Base-by-base conservation (phyloP, 2,888 invertebrate genomes). In the Girardia tigrina region DNA sequence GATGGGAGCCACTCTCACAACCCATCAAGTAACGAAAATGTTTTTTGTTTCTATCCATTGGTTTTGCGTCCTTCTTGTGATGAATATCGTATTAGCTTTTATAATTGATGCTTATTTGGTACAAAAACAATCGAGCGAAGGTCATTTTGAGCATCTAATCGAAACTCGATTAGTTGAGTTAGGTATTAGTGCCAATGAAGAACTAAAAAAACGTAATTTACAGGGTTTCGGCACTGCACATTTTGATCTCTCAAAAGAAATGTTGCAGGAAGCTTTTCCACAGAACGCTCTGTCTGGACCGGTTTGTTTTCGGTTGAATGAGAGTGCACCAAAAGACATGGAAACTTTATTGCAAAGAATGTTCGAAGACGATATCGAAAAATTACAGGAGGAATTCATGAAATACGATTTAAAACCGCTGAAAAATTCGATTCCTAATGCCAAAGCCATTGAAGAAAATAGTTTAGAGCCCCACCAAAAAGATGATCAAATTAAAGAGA, bases 71-170 rank as follows among this genome's bases (percentile, higher is more conserved):
- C 6, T 56, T n/a, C n/a, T 56, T 6, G 56, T 71, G 14, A 71
- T 71, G 71, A 71, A 71, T n/a, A 71, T 71, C n/a, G 71, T 71
- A 2, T 27, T 71, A n/a, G 71, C 71, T 29, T 71, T 71, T 29
- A 71, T 71, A 6, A 71, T 71, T 23, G 71, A 71, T 27, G 71
- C 71, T 29, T 71, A 28, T 23, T n/a, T 71, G 14, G n/a, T 71
- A 28, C 26, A 71, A 71, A n/a, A n/a, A 8, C 16, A 29, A 23
- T 71, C 28, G 6, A 71, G n/a, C n/a, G 28, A 71, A 71, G 71
- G 71, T 6, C 28, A 71, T n/a, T 29, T 27, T 29, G 71, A 71
- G 20, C 23, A 27, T 4, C 4, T 29, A 28, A 71, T 71, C n/a
- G 71, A 71, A 29, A 71, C 23, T 6, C 27, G 71, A 12, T 14